Base-by-base conservation (phyloP, 2,888 invertebrate species). In the Nasonia oneida region DNA sequence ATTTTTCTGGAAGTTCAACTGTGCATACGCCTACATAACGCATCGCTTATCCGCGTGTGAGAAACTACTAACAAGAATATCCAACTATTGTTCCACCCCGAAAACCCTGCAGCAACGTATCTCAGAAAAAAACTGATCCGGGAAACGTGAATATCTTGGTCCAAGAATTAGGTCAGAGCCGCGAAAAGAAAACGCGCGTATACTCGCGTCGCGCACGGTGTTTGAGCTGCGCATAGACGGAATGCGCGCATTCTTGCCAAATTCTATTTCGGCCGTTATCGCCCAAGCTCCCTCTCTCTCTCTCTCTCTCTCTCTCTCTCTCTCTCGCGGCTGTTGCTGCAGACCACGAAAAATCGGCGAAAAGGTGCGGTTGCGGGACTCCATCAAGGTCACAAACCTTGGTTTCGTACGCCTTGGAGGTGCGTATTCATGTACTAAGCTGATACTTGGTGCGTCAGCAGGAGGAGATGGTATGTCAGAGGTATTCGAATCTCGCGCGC, bases 231-330 rank as follows among this genome's bases (percentile, higher is more conserved):
- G 37, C 10, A 73, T 18, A 67, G 33, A 15, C 76, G 83, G 84
- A 87, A 87, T 86, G 77, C 79, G 80, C 84, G 79, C 84, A 87
- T 87, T 87, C 86, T 84, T 82, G 87, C 87, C 87, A 87, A 86
- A 86, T 82, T 86, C 87, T 87, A 87, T 87, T 87, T 61, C 57
- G 57, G 57, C 57, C 57, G 23, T 86, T 84, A n/a, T 53, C 67
- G 23, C n/a, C 74, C 37, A 14, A 33, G 71, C 71, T 29, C 29
- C 10, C 29, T 50, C 37, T 57, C n/a, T 15, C 50, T 42, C 74
- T 50, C 53, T 67, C 75, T 42, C 29, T 18, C 81, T 14, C 5
- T 8, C n/a, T 33, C 67, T 57, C 83, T 53, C 42, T 47, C 47
- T 47, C 29, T 23, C 61, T 61, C 61, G 23, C 8, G 10, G 23